Evolutionary conservation across 2,888 invertebrate species (phyloP).

Genomic region (Ceraclea dissimilis): DNA sequence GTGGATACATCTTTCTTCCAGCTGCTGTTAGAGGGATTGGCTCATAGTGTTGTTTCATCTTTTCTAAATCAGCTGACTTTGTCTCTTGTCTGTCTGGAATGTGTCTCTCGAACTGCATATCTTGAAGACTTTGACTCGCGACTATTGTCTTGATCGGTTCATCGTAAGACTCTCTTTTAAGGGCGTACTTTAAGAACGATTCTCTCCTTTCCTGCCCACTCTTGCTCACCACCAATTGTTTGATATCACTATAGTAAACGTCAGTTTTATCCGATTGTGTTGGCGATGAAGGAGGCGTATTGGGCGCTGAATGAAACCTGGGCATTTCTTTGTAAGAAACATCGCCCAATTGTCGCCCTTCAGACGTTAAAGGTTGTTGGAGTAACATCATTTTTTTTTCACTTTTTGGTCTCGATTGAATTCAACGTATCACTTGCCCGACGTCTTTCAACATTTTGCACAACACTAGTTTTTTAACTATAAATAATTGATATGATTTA

Average conservation of each 20-base stretch:
- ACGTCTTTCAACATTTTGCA: neutral
- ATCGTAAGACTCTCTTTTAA: conserved; percentile 14
- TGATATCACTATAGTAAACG: conserved; percentile 5
- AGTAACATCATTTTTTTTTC: conserved; percentile 41
- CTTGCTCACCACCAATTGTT: conserved; percentile 1
- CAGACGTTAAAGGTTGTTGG: conserved; percentile 37
- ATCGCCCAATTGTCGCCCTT: conserved; percentile 15
- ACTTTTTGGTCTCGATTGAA: too few relatives aligned
- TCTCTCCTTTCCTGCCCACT: conserved; percentile 9
- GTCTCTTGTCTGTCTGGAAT: conserved; percentile 20
- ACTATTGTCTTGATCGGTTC: conserved; percentile 25
- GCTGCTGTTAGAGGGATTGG: conserved; percentile 35
- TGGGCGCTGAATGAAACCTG: conserved; percentile 25
- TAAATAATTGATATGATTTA: too few relatives aligned
- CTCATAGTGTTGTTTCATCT: conserved; percentile 11
- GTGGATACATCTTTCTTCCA: conserved; percentile 48
- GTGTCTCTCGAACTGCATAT: conserved; percentile 18
- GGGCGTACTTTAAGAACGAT: conserved; percentile 19
- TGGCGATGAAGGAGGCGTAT: conserved; percentile 20
- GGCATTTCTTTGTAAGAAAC: conserved; percentile 27
- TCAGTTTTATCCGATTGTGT: conserved; percentile 19
- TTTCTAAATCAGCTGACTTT: conserved; percentile 20
- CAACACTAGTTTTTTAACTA: neutral
- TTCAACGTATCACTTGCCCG: neutral
- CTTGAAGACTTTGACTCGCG: conserved; percentile 27